Percentiles rank a stretch among this genome's conserved stretches.
Conservation (phyloP, 1,140 invertebrate species). For the Holcopasites calliopsidis region DNA sequence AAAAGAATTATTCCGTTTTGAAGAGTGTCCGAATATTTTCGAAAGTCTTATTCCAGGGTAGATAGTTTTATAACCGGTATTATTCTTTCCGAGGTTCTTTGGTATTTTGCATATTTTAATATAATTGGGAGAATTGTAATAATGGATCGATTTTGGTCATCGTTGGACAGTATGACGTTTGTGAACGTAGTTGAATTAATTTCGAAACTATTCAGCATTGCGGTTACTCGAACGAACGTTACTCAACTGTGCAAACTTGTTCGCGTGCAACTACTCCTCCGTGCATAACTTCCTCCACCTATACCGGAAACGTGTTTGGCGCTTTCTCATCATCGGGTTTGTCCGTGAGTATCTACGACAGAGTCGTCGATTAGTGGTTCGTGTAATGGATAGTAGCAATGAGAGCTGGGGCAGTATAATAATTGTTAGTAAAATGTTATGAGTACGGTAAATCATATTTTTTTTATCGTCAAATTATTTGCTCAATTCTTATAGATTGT, state of each 20-base stretch:
- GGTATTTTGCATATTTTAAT: too few relatives aligned
- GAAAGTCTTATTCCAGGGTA: too few relatives aligned
- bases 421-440: neutral
- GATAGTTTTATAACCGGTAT: too few relatives aligned
- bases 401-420: constrained; percentile 7
- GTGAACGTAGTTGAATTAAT: constrained; percentile 51
- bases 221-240: constrained; percentile 59
- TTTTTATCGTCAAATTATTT: too few relatives aligned
- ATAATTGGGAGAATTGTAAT: too few relatives aligned
- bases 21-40: too few relatives aligned
- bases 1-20: too few relatives aligned
- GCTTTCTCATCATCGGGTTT: constrained; percentile 37
- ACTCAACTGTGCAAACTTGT: constrained; percentile 37
- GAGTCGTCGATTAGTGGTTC: constrained; percentile 16
- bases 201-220: constrained; percentile 54
- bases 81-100: too few relatives aligned
- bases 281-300: constrained; percentile 24
- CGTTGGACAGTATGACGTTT: constrained; percentile 35
- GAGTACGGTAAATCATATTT: too few relatives aligned
- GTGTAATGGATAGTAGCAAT: constrained; percentile 22
- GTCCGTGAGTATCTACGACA: constrained; percentile 31
- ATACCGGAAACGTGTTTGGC: constrained; percentile 48
- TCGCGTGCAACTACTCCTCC: constrained; percentile 44
- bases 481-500: too few relatives aligned
- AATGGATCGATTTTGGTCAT: constrained; percentile 27